Conservation (phyloP, 2,113 vertebrate genomes). For the Crypturellus undulatus region DNA sequence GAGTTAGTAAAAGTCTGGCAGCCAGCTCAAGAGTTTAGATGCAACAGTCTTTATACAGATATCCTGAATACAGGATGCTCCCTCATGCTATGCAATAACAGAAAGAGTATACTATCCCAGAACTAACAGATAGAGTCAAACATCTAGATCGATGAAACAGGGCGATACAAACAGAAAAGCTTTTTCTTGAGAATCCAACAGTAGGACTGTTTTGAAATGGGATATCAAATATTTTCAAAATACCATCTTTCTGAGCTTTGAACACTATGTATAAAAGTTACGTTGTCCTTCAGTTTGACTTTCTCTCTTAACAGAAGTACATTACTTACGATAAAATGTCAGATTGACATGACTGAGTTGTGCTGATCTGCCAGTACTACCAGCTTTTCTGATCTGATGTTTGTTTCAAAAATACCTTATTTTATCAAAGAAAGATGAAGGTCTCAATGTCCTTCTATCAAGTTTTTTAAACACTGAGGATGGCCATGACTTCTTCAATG, state of each 20-base stretch:
- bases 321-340: conserved; percentile 54
- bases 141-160: not conserved
- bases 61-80: not conserved
- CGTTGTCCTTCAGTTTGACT: conserved; percentile 47
- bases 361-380: conserved; percentile 55
- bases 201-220: not conserved
- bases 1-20: not conserved
- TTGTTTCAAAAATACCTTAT: conserved; percentile 52
- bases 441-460: conserved; percentile 35
- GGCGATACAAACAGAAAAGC: not conserved
- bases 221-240: not conserved
- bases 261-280: conserved; percentile 13
- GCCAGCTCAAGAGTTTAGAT: not conserved
- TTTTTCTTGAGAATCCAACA: not conserved
- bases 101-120: not conserved
- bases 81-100: not conserved
- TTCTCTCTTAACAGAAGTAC: conserved; percentile 31
- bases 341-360: conserved; percentile 49
- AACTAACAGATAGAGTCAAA: not conserved
- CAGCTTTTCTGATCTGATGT: conserved; percentile 60
- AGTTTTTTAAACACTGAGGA: not conserved
- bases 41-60: not conserved
- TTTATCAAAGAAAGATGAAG: conserved; percentile 64
- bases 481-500: not conserved
- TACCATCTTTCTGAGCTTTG: not conserved